Percentiles rank a stretch among this genome's conserved stretches.
Evolutionary conservation across 2,797 vertebrate species (phyloP).

Genomic region (Heliangelus exortis): DNA sequence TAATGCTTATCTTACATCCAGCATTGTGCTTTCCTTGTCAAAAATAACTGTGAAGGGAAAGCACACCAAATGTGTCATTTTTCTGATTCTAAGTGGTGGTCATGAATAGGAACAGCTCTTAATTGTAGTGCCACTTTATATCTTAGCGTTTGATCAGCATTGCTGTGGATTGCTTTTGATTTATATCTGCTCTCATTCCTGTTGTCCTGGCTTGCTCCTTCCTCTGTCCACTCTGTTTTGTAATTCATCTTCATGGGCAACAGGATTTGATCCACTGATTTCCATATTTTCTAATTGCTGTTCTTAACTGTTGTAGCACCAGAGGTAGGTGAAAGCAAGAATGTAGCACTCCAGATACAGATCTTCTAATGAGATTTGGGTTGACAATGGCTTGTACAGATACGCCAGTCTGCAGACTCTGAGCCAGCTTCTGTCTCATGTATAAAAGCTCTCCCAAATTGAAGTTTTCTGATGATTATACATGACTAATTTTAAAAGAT

Average conservation of each 20-base stretch:
- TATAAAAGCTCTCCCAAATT: background rate
- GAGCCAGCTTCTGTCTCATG: background rate
- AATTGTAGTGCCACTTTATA: background rate
- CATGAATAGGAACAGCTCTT: background rate
- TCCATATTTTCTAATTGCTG: background rate
- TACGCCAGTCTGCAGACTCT: background rate
- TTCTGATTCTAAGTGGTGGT: background rate
- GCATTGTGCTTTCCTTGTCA: background rate
- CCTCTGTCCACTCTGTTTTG: background rate
- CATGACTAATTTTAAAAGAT: slow-evolving; percentile 32
- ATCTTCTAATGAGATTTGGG: background rate
- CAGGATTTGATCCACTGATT: background rate
- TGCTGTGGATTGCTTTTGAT: background rate
- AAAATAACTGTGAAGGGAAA: background rate
- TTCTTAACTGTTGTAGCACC: background rate
- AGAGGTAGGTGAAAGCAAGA: background rate
- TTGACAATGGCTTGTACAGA: background rate
- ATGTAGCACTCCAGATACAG: background rate
- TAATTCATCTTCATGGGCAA: background rate
- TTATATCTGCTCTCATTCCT: background rate
- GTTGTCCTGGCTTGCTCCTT: background rate
- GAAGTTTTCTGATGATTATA: slow-evolving; percentile 9
- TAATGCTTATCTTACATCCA: background rate
- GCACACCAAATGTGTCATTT: background rate
- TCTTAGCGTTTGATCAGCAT: background rate